Base-by-base conservation (phyloP, 2,113 vertebrate genomes). In the Rhizomys pruinosus region DNA sequence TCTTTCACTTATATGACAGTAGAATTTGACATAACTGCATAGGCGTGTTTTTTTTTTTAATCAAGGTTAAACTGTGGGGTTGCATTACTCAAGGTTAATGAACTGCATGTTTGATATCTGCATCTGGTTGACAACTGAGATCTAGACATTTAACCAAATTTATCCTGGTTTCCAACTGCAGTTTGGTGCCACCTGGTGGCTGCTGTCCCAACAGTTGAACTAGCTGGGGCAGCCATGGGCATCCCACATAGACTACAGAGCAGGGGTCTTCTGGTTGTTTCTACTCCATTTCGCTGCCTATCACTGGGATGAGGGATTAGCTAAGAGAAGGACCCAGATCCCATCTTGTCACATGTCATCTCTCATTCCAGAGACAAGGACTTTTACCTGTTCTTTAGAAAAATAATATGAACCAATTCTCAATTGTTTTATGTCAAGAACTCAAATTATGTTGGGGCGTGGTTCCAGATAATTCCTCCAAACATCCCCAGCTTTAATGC, bases 161-260 rank as follows among this genome's bases (percentile, higher is more conserved):
- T 42, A 39, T 20, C 9, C 23, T 3, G 7, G 9, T 22, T 66
- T 47, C 10, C n/a, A 76, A 16, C 16, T 37, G 19, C 2, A 34
- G 32, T 42, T 73, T 93, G 81, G 61, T 32, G 89, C 95, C 93
- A 78, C 69, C 94, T 91, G 22, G 73, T 94, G 92, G 63, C 37
- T 32, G 1, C 20, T 37, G 1, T 74, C 7, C 37, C 3, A 66
- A n/a, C 47, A 25, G 13, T 1, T 22, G 47, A 44, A 15, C 16
- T 22, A 3, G 27, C 34, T 52, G 4, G 0, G 47, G 15, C 0
- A 11, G 10, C 17, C 12, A 6, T n/a, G 74, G 37, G 39, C 27
- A 61, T 9, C 10, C 17, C 37, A 25, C 15, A 16, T 16, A 61
- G 16, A 16, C n/a, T 44, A n/a, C 39, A 29, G 9, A 47, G 1